Conservation (phyloP, 2,888 invertebrate species). For the Dastarcus helophoroides region DNA sequence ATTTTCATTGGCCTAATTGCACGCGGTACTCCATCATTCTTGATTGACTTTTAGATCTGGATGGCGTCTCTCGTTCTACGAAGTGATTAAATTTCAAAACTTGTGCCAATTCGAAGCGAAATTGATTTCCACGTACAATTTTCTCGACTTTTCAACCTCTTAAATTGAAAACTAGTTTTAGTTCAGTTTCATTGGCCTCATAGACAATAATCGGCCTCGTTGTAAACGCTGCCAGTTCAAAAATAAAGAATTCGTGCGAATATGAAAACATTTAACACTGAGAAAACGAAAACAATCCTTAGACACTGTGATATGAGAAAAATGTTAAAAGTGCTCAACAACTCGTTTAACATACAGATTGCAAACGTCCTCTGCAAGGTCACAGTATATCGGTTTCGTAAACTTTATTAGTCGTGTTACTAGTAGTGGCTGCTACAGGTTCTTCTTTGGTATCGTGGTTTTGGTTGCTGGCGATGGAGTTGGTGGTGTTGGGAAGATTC, state of each 20-base stretch:
- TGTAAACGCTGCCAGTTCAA: neutral
- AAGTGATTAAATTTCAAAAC: too few species aligned
- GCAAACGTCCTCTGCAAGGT: constrained; percentile 36
- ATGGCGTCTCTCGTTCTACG: too few species aligned
- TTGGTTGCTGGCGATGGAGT: constrained; percentile 23
- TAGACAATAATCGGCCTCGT: too few species aligned
- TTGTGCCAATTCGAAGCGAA: too few species aligned
- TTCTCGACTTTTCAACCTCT: too few species aligned
- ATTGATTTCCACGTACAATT: too few species aligned
- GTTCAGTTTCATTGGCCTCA: too few species aligned
- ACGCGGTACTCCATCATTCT: too few species aligned
- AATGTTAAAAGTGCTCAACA: constrained; percentile 13
- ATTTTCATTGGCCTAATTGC: too few species aligned
- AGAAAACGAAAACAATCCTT: constrained; percentile 25
- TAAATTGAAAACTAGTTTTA: too few species aligned
- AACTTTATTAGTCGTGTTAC: constrained; percentile 63
- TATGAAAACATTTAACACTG: constrained; percentile 22
- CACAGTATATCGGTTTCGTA: constrained; percentile 93
- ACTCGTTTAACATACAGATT: constrained; percentile 24
- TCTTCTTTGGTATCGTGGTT: constrained; percentile 22
- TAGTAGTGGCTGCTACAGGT: constrained; percentile 19
- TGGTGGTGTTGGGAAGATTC: constrained; percentile 43
- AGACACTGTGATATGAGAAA: constrained; percentile 25
- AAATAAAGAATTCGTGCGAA: neutral
- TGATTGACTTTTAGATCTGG: too few species aligned